Conservation (phyloP, 2,888 invertebrate species). For the Chrysomela aeneicollis region DNA sequence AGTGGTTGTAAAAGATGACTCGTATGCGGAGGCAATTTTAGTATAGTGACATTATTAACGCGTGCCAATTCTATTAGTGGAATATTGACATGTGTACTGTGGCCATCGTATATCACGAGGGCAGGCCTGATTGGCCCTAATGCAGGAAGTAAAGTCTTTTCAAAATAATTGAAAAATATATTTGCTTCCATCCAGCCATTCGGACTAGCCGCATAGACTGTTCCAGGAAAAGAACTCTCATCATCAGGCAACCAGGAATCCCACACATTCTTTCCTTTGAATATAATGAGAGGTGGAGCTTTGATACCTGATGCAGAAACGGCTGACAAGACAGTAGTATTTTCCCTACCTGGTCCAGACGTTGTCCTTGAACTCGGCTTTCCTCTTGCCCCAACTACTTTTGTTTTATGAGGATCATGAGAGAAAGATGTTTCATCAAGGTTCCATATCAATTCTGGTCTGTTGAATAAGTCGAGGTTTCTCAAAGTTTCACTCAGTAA, state of each 20-base stretch:
- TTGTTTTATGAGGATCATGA: conserved; percentile 30
- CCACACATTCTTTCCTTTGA: conserved; percentile 26
- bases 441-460: conserved; percentile 6
- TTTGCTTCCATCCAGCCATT: conserved; percentile 49
- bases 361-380: conserved; percentile 22
- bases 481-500: background rate
- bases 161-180: conserved; percentile 51
- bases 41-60: no score
- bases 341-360: conserved; percentile 22
- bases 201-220: conserved; percentile 22
- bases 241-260: conserved; percentile 15
- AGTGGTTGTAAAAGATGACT: no score
- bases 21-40: no score
- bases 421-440: conserved; percentile 12
- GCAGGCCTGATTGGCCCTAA: conserved; percentile 48
- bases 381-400: conserved; percentile 31
- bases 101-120: conserved; percentile 51
- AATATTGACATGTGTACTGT: conserved; percentile 45
- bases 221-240: conserved; percentile 19
- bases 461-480: background rate
- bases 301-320: conserved; percentile 13
- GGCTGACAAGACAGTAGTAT: conserved; percentile 19
- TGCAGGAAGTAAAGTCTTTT: conserved; percentile 47
- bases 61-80: conserved; percentile 21
- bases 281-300: conserved; percentile 21